These are phyloP conservation scores for Nothoprocta pentlandii DNA, from an alignment of 2,113 vertebrate genomes.

Conservation along the genomic window DNA sequence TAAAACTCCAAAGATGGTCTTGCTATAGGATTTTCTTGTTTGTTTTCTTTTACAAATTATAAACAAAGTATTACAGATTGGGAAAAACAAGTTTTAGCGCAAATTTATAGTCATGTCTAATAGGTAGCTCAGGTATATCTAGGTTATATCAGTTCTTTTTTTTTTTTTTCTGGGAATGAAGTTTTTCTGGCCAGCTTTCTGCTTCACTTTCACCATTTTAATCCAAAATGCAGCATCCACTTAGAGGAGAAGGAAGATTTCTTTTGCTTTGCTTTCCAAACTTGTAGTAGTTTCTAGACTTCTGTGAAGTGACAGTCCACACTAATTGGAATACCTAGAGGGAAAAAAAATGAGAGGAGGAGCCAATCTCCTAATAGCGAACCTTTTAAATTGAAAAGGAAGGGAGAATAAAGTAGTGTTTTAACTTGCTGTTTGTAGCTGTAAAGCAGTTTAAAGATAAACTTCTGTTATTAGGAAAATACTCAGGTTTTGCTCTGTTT, in stretches of 20 bases:
- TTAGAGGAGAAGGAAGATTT: neutral
- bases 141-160: neutral
- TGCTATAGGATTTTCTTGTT: neutral
- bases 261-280: neutral
- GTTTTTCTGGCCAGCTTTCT: neutral
- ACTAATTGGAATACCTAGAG: neutral
- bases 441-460: neutral
- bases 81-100: neutral
- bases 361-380: neutral
- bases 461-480: slow-evolving; percentile 18
- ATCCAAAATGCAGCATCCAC: too few relatives aligned
- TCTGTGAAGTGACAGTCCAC: neutral
- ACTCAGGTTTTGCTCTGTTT: slow-evolving; percentile 17
- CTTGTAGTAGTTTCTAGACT: neutral
- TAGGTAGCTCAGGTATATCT: neutral
- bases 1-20: neutral
- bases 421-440: neutral
- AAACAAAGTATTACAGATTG: neutral
- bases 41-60: neutral
- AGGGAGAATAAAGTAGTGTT: neutral
- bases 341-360: neutral
- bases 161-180: neutral
- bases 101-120: neutral
- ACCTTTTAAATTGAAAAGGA: slow-evolving; percentile 4
- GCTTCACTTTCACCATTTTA: neutral